These are phyloP conservation scores for Oxyscelio sp. DNA, from an alignment of 2,888 invertebrate species.

Conservation along the genomic window DNA sequence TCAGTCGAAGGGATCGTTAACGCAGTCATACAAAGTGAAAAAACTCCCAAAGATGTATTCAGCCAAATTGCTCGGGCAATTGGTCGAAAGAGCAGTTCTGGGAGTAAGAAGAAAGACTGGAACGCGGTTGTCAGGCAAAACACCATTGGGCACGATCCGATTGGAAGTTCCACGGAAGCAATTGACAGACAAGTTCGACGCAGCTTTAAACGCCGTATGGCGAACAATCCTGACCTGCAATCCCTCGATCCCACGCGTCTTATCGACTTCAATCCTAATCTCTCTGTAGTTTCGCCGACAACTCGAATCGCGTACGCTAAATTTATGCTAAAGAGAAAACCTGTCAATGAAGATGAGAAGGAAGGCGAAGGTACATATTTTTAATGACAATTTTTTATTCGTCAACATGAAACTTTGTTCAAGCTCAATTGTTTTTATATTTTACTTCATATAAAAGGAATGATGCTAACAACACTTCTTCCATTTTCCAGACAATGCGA, in stretches of 20 bases:
- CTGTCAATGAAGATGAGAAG: constrained; percentile 23
- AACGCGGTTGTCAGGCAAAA: constrained; percentile 94
- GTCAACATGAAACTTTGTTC: too few species aligned
- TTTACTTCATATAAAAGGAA: too few species aligned
- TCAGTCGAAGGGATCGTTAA: constrained; percentile 94
- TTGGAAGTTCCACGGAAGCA: constrained; percentile 93
- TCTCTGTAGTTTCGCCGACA: constrained; percentile 93
- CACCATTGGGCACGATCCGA: constrained; percentile 92
- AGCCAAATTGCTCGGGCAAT: constrained; percentile 95
- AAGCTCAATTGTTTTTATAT: too few species aligned
- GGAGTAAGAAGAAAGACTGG: constrained; percentile 93
- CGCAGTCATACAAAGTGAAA: constrained; percentile 92
- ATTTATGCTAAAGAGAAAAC: constrained; percentile 93
- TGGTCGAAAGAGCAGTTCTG: constrained; percentile 90
- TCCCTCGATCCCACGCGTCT: constrained; percentile 93
- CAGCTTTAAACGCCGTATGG: constrained; percentile 92
- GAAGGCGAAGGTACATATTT: constrained; percentile 14
- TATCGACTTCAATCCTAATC: constrained; percentile 94
- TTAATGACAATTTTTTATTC: too few species aligned
- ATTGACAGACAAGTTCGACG: constrained; percentile 91
- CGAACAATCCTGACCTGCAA: constrained; percentile 91
- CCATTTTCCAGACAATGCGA: not conserved
- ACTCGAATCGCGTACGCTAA: constrained; percentile 96
- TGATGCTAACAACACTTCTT: too few species aligned
- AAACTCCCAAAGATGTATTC: constrained; percentile 94